phyloP scores from a whole-genome alignment of 2,888 invertebrate genomes.

The Colletes collaris region DNA sequence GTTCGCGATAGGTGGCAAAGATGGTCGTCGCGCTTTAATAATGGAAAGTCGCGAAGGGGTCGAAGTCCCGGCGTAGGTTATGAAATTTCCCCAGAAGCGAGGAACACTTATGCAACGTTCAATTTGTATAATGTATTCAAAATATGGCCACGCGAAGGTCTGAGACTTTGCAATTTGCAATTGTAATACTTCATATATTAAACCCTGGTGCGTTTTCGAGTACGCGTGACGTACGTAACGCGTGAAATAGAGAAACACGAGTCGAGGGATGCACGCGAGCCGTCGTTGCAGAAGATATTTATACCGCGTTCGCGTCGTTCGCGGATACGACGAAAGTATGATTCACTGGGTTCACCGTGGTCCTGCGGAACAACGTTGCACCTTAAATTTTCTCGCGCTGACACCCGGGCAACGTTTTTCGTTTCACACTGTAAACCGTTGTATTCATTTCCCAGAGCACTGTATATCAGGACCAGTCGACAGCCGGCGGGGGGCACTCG shows the following conservation, averaged over 20 bases:
- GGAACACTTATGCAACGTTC: constrained; percentile 40
- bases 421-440: constrained; percentile 32
- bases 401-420: not conserved
- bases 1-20: not conserved
- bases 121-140: constrained; percentile 56
- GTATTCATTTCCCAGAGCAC: constrained; percentile 24
- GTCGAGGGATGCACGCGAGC: not conserved
- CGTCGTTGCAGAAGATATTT: constrained; percentile 4
- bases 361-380: not conserved
- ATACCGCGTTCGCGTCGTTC: not conserved
- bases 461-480: constrained; percentile 8
- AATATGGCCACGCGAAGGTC: constrained; percentile 33
- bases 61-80: constrained; percentile 10
- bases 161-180: constrained; percentile 35
- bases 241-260: too few relatives aligned
- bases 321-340: not conserved
- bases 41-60: constrained; percentile 9
- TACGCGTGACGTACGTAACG: not conserved
- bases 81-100: constrained; percentile 25
- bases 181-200: constrained; percentile 41
- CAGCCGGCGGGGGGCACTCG: constrained; percentile 18
- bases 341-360: constrained; percentile 1
- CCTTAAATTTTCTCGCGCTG: not conserved
- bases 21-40: constrained; percentile 27
- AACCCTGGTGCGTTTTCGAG: constrained; percentile 25